These are phyloP conservation scores for Dorcus hopei DNA, from an alignment of 2,888 invertebrate genomes.

Conservation along the genomic window DNA sequence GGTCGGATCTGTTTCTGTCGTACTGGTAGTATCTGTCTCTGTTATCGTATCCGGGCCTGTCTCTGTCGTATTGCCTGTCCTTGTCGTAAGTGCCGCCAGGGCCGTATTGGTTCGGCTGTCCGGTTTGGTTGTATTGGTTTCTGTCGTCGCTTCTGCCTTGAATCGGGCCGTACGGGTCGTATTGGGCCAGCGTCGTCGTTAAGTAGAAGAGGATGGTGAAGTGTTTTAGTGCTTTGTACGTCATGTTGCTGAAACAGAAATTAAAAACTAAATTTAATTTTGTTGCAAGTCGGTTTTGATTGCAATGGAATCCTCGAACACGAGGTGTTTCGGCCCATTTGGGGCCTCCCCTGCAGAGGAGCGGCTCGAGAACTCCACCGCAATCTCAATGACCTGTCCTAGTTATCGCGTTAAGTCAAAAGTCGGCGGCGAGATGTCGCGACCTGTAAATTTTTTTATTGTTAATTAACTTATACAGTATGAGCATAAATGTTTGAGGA, in stretches of 20 bases:
- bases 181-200: conserved; percentile 6
- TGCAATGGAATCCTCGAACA: no score
- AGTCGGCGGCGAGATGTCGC: no score
- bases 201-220: background rate
- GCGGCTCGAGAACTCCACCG: no score
- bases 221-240: background rate
- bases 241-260: conserved; percentile 11
- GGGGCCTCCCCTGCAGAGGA: no score
- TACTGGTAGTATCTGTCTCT: conserved; percentile 4
- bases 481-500: no score
- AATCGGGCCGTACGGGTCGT: conserved; percentile 20
- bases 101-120: conserved; percentile 3
- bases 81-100: conserved; percentile 3
- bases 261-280: background rate
- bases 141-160: conserved; percentile 9
- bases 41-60: conserved; percentile 16
- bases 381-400: no score
- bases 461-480: no score
- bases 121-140: conserved; percentile 12
- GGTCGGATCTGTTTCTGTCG: conserved; percentile 9
- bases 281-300: no score
- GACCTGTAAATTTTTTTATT: no score
- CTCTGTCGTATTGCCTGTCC: conserved; percentile 12
- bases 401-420: no score
- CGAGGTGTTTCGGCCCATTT: no score